These are phyloP conservation scores for Pocota personata DNA, from an alignment of 2,888 invertebrate species.

Conservation along the genomic window DNA sequence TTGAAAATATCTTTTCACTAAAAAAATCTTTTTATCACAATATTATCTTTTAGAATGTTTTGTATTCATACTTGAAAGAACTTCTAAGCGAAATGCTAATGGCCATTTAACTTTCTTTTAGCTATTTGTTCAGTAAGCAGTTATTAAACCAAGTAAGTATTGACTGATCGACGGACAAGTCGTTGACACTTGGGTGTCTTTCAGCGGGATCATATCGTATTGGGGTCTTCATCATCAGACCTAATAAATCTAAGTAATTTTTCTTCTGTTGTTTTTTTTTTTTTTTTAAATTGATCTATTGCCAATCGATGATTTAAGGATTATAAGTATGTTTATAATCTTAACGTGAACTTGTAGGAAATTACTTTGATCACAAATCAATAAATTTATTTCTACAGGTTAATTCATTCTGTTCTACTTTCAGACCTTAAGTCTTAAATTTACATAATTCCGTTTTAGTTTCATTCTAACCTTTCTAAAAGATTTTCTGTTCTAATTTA, in stretches of 20 bases:
- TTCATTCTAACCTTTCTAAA: slow-evolving; percentile 30
- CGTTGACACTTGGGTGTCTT: not conserved
- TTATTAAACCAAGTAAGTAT: not conserved
- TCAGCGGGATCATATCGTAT: not conserved
- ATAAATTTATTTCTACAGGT: not conserved
- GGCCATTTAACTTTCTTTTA: slow-evolving; percentile 38
- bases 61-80: slow-evolving; percentile 25
- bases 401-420: slow-evolving; percentile 41
- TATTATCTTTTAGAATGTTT: slow-evolving; percentile 21
- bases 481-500: not conserved
- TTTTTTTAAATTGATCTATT: not conserved
- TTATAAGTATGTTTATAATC: not conserved
- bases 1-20: slow-evolving; percentile 31
- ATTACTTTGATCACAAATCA: not conserved
- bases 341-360: not conserved
- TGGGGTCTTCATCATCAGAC: not conserved
- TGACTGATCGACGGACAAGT: not conserved
- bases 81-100: slow-evolving; percentile 19
- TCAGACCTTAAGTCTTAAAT: slow-evolving; percentile 12
- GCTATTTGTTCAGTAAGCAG: not conserved
- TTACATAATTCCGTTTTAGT: slow-evolving; percentile 45
- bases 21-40: not conserved
- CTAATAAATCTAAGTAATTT: not conserved
- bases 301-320: no score
- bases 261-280: not conserved